Evolutionary conservation across 2,113 vertebrate species (phyloP).

Genomic region (Macquaria ambigua): DNA sequence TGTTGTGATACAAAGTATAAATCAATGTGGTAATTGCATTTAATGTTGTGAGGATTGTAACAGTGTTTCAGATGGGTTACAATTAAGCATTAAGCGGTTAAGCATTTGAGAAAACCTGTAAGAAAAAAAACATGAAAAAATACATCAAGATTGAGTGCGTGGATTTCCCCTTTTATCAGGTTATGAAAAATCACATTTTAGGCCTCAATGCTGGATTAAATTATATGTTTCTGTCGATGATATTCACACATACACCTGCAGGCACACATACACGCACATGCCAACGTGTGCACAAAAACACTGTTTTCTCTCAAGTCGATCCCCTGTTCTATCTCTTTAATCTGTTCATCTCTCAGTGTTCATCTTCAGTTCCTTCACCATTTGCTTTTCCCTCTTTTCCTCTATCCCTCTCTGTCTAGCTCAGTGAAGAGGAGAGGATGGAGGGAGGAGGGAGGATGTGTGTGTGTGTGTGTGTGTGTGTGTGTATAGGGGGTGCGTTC

Average conservation of each 20-base stretch:
- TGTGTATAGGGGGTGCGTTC: constrained; percentile 65
- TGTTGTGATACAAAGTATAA: neutral
- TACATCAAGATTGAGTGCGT: neutral
- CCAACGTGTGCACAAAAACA: constrained; percentile 21
- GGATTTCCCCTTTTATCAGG: neutral
- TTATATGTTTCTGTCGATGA: neutral
- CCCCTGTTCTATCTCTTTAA: constrained; percentile 58
- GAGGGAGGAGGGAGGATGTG: constrained; percentile 31
- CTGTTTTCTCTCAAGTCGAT: constrained; percentile 56
- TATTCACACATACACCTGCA: constrained; percentile 57
- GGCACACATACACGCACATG: constrained; percentile 28
- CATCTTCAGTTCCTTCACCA: constrained; percentile 66
- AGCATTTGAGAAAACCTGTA: neutral
- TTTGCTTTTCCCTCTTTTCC: constrained; percentile 62
- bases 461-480: constrained; percentile 39
- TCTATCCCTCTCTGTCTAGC: constrained; percentile 63
- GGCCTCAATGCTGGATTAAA: neutral
- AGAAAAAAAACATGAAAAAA: neutral
- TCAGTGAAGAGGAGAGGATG: constrained; percentile 73
- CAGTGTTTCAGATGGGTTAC: neutral
- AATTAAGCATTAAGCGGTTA: neutral
- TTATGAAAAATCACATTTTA: neutral
- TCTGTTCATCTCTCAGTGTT: constrained; percentile 67
- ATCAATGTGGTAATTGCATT: neutral
- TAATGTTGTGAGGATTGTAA: neutral